These are phyloP conservation scores for Myiothlypis chrysogaster DNA, from an alignment of 2,797 vertebrate species.

Conservation along the genomic window DNA sequence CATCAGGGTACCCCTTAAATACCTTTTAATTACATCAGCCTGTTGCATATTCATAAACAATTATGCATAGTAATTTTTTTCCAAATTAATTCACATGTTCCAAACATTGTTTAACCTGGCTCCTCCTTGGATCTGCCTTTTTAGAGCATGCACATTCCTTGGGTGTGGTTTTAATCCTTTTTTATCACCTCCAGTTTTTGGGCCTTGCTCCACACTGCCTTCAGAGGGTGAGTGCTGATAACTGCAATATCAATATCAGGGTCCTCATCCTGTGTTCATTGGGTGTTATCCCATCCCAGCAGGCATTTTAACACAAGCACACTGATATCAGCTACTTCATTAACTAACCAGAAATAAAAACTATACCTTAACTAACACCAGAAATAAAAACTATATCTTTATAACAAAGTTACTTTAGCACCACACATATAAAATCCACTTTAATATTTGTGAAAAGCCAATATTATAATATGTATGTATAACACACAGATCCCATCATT, in stretches of 20 bases:
- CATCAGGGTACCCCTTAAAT: not conserved
- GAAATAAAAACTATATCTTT: not conserved
- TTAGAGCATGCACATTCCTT: not conserved
- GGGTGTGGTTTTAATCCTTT: not conserved
- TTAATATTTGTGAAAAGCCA: not conserved
- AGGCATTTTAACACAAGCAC: not conserved
- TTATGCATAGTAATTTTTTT: not conserved
- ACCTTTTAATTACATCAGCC: not conserved
- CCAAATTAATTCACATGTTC: not conserved
- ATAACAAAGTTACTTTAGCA: not conserved
- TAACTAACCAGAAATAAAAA: not conserved
- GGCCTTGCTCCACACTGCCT: not conserved
- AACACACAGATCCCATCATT: accelerated
- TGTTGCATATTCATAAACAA: not conserved
- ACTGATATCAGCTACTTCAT: not conserved
- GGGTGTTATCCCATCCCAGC: not conserved
- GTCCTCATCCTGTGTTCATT: not conserved
- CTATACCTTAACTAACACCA: not conserved
- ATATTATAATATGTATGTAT: not conserved
- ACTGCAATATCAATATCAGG: not conserved
- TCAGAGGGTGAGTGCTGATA: not conserved
- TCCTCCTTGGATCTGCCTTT: not conserved
- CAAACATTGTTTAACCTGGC: not conserved
- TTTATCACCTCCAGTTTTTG: not conserved
- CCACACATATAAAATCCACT: not conserved